phyloP scores from a whole-genome alignment of 2,797 vertebrate genomes.

The Smutsia temminckii region DNA sequence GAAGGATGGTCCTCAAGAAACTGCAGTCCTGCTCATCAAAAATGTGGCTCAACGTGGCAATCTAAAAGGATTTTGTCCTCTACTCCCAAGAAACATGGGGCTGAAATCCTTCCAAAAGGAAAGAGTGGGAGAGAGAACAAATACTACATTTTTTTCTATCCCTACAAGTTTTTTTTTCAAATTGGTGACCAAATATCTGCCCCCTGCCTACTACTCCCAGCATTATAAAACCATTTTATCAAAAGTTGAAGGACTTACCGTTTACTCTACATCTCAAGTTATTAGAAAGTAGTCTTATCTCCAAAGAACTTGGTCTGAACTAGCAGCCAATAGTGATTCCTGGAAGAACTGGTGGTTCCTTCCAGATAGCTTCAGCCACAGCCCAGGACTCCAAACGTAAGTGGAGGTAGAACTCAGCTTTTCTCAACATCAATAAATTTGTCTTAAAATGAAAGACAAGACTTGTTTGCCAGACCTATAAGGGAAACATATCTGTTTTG shows the following conservation, averaged over 20 bases:
- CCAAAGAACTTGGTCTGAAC: not conserved
- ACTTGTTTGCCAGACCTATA: constrained; percentile 62
- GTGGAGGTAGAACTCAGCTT: constrained; percentile 29
- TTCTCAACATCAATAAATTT: constrained; percentile 66
- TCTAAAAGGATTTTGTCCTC: not conserved
- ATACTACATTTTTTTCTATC: not conserved
- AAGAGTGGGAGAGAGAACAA: not conserved
- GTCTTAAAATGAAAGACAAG: constrained; percentile 68
- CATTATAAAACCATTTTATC: not conserved
- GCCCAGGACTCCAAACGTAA: constrained; percentile 60
- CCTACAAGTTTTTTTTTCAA: not conserved
- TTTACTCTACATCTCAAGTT: not conserved
- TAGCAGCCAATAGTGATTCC: not conserved
- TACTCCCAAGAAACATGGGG: not conserved
- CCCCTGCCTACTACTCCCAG: too few relatives aligned
- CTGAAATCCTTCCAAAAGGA: not conserved
- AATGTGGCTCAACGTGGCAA: not conserved
- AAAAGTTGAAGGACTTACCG: not conserved
- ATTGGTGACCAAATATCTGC: not conserved
- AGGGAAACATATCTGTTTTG: constrained; percentile 74
- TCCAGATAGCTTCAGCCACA: not conserved
- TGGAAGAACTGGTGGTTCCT: not conserved
- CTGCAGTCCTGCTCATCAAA: not conserved
- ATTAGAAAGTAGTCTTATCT: constrained; percentile 5
- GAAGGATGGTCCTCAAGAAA: not conserved